phyloP scores from a whole-genome alignment of 2,888 invertebrate genomes.

The Mythimna albipuncta region DNA sequence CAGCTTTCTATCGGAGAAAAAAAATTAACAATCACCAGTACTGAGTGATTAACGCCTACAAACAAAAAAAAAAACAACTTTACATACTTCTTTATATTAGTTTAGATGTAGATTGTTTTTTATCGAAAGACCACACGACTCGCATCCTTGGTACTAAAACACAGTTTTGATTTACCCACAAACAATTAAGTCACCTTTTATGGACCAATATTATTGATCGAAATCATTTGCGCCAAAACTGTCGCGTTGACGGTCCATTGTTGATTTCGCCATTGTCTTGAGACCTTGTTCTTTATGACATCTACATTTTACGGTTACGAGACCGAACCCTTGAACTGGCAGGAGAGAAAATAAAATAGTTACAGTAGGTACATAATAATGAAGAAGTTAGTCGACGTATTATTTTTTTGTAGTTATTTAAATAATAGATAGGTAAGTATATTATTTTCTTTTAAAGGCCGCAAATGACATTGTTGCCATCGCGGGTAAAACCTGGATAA shows the following conservation, averaged over 20 bases:
- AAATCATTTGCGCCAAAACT: conserved; percentile 61
- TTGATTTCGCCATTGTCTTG: conserved; percentile 55
- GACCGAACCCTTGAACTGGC: neutral
- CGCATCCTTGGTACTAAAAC: conserved; percentile 5
- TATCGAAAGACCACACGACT: conserved; percentile 50
- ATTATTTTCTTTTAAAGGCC: too few species aligned
- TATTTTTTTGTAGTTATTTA: neutral
- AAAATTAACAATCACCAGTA: too few species aligned
- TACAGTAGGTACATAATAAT: too few species aligned
- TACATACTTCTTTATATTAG: too few species aligned
- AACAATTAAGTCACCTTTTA: conserved; percentile 51
- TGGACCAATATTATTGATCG: conserved; percentile 20
- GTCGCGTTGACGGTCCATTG: conserved; percentile 63
- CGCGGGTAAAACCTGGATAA: too few species aligned
- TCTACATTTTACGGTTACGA: neutral
- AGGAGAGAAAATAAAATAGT: neutral
- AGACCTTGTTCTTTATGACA: conserved; percentile 55
- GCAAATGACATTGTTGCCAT: too few species aligned
- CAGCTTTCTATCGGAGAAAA: too few species aligned
- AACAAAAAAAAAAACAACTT: too few species aligned
- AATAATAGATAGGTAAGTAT: too few species aligned
- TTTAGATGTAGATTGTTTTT: too few species aligned
- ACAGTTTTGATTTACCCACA: conserved; percentile 20
- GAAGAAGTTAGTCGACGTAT: too few species aligned
- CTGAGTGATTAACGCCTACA: too few species aligned